Evolutionary conservation across 23 tunicate genomes (phyloP), one percentile per base, ranked within the genome.

Genomic region (Diplosoma virens): DNA sequence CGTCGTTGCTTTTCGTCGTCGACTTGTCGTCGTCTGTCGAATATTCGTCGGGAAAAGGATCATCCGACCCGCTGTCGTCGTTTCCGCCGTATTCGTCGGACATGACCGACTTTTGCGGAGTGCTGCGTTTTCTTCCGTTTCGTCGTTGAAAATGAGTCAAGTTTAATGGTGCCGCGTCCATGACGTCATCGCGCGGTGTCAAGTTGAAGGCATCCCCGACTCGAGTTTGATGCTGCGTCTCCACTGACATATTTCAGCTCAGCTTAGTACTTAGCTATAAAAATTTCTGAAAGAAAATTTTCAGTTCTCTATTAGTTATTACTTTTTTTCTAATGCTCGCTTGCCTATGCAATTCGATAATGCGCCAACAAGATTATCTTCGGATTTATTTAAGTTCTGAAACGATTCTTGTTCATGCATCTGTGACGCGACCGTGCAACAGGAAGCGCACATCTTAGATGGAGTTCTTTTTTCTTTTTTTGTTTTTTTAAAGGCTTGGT

Each of bases 161-260:
- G 82, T 87, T 87, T 1, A 87, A 36, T 0, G 93, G 93, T 0
- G 81, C 29, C 11, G 81, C n/a, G 37, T 74, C 80, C 25, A 78
- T 16, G 7, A 34, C 23, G 3, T 35, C 74, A 52, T 37, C 27
- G 7, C 26, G 50, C 6, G 59, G 24, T 1, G 76, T 22, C 22
- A 67, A 32, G 23, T 32, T 54, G 37, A 80, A 66, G 53, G 73
- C 47, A 28, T 66, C 83, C n/a, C 74, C 60, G 46, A 64, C 73
- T 18, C 47, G 50, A 41, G 46, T 37, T 22, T 78, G 83, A 16
- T 78, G 83, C 14, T 63, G 78, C 22, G 63, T 48, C 28, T 72
- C 78, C 4, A 72, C 78, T 24, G 78, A 72, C 78, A 72, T 72
- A 2, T 7, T 72, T 37, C 24, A 34, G 25, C 6, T n/a, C n/a